Percentiles rank a stretch among this genome's conserved stretches.
Conservation (phyloP, 2,797 vertebrate genomes). For the Octomys mimax region DNA sequence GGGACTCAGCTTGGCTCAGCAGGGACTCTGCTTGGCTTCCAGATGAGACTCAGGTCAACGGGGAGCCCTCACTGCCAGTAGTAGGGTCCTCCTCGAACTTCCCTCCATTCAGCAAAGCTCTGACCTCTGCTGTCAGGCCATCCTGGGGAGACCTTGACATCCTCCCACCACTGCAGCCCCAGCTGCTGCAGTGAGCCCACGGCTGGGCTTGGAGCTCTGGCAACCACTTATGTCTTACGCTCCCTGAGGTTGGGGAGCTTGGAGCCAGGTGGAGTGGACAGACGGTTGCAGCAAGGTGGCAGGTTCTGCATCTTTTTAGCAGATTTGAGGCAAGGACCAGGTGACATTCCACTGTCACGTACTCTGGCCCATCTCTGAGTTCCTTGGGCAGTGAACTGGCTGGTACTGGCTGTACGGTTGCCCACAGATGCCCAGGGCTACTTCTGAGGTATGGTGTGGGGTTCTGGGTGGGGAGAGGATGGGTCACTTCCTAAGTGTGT, state of each 20-base stretch:
- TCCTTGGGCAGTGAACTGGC: constrained; percentile 89
- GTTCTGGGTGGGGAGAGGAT: background rate
- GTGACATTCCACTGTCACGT: background rate
- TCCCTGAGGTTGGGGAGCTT: background rate
- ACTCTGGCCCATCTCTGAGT: constrained; percentile 88
- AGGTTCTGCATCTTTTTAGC: constrained; percentile 56
- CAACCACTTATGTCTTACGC: background rate
- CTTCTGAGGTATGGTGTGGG: constrained; percentile 88
- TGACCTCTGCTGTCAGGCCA: background rate
- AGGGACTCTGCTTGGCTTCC: background rate
- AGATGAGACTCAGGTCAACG: background rate
- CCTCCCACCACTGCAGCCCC: background rate
- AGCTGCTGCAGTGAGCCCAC: background rate
- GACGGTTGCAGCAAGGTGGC: background rate
- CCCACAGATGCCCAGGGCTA: constrained; percentile 88
- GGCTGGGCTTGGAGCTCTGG: background rate
- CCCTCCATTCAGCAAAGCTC: background rate
- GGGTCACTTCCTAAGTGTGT: constrained; percentile 18
- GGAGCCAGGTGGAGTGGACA: background rate
- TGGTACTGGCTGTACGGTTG: constrained; percentile 88
- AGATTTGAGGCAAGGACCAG: constrained; percentile 16
- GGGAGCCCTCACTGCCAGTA: background rate
- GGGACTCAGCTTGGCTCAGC: too few relatives aligned
- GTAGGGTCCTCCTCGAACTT: background rate
- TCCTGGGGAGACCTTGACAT: constrained; percentile 42